phyloP scores from a whole-genome alignment of 2,797 vertebrate species.

The Balearica regulorum region DNA sequence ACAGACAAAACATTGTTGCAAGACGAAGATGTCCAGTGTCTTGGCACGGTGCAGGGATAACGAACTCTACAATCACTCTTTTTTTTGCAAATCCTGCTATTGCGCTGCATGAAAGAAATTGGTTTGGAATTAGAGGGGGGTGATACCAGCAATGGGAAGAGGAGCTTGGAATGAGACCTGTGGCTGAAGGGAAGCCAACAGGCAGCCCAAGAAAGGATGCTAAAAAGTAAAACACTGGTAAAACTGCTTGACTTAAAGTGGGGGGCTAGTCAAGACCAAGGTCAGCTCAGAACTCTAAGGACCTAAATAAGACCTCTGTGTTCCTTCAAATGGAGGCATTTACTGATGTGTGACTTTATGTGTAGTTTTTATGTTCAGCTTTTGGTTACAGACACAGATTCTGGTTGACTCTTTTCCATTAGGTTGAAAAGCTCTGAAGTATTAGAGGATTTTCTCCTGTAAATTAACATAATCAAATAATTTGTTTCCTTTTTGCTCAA shows the following conservation, averaged over 20 bases:
- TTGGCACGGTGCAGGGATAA: not conserved
- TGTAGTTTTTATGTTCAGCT: not conserved
- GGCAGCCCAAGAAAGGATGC: not conserved
- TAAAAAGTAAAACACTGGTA: not conserved
- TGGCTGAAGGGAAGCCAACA: not conserved
- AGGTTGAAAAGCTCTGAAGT: not conserved
- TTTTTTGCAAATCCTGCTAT: not conserved
- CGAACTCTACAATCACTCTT: not conserved
- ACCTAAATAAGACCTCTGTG: not conserved
- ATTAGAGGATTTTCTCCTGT: not conserved
- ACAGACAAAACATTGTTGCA: constrained; percentile 38
- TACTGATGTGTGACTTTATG: not conserved
- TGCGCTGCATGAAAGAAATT: not conserved
- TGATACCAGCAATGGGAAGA: not conserved
- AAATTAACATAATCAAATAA: not conserved
- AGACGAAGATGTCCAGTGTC: not conserved
- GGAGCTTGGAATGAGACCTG: not conserved
- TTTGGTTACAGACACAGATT: not conserved
- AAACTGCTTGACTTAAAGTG: not conserved
- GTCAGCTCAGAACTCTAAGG: not conserved
- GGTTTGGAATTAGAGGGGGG: not conserved
- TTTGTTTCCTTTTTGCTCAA: not conserved
- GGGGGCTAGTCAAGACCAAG: not conserved
- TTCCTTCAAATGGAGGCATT: not conserved
- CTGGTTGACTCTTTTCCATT: not conserved